Evolutionary conservation across 2,113 vertebrate genomes (phyloP).

Genomic region (Prietella phreatophila): DNA sequence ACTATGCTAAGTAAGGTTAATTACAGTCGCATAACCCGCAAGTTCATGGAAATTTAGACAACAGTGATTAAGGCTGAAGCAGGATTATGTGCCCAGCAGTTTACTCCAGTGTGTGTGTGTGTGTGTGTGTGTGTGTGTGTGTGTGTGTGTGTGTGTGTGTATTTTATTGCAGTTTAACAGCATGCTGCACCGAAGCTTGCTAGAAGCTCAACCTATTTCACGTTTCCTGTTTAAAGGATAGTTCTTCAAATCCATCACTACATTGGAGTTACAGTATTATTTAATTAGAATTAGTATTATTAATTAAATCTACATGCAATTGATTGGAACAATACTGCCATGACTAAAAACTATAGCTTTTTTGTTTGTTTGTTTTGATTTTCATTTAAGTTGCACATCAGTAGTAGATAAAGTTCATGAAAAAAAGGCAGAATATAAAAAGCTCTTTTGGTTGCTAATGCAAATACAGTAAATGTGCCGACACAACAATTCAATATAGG

Average conservation of each 20-base stretch:
- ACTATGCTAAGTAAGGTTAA: constrained; percentile 73
- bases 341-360: neutral
- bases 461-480: neutral
- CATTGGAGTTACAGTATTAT: neutral
- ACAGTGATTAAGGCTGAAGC: constrained; percentile 63
- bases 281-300: neutral
- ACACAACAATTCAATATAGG: constrained; percentile 34
- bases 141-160: constrained; percentile 27
- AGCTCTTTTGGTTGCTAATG: neutral
- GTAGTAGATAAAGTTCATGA: neutral
- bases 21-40: constrained; percentile 66
- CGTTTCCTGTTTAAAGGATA: neutral
- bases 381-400: neutral
- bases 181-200: neutral
- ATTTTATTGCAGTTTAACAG: neutral
- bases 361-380: too few species aligned
- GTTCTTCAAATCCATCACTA: neutral
- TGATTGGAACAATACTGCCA: neutral
- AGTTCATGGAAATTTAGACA: constrained; percentile 68
- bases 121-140: too few species aligned
- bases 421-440: constrained; percentile 6
- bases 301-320: neutral
- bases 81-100: constrained; percentile 43
- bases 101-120: constrained; percentile 42
- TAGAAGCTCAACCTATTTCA: neutral